Evolutionary conservation across 2,888 invertebrate species (phyloP).

Genomic region (Mayetiola destructor): DNA sequence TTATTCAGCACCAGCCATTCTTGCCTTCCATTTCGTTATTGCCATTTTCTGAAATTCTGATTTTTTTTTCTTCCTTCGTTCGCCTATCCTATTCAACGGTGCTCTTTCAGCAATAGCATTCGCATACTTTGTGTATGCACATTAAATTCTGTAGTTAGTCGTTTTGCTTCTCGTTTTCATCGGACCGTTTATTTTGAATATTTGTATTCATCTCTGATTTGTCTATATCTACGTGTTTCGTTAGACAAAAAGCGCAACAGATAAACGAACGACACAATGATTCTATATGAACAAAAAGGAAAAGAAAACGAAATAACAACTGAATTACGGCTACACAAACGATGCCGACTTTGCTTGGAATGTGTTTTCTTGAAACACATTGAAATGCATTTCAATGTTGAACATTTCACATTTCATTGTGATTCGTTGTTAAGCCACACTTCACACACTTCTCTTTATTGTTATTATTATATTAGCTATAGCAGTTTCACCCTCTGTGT

Average conservation of each 20-base stretch:
- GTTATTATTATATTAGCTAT: too few relatives aligned
- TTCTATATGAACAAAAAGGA: neutral
- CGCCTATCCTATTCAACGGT: neutral
- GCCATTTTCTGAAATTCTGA: too few relatives aligned
- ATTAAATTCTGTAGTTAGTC: too few relatives aligned
- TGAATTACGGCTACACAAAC: neutral
- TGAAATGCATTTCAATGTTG: too few relatives aligned
- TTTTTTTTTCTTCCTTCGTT: neutral
- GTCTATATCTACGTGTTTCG: neutral
- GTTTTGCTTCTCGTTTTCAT: neutral
- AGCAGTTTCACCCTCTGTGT: neutral
- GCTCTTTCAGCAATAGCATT: too few relatives aligned
- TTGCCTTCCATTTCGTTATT: too few relatives aligned
- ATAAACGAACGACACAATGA: neutral
- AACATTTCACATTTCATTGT: too few relatives aligned
- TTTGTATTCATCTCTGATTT: slow-evolving; percentile 5
- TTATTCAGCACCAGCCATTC: too few relatives aligned
- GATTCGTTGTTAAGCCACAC: too few relatives aligned
- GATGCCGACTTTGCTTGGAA: neutral
- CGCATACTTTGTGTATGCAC: neutral
- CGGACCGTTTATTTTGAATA: slow-evolving; percentile 2
- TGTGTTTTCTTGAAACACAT: too few relatives aligned
- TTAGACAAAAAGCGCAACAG: slow-evolving; percentile 12
- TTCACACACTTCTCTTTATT: slow-evolving; percentile 4
- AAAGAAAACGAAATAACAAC: neutral